Conservation (phyloP, 2,113 vertebrate species). For the Odontophorus gujanensis region DNA sequence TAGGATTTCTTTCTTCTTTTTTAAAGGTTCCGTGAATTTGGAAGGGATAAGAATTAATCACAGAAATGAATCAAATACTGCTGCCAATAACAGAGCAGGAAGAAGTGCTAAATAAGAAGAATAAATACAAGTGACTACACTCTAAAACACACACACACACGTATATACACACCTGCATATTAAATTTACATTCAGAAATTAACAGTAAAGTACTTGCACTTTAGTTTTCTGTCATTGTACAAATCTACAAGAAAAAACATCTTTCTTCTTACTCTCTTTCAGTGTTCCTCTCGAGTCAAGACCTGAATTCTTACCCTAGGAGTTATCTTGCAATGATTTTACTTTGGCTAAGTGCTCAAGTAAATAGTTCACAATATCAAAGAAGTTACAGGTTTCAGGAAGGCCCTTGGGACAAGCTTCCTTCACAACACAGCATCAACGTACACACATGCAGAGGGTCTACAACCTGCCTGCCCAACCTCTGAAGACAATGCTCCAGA, state of each 20-base stretch:
- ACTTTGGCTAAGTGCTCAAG: accelerated
- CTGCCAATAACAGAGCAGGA: conserved; percentile 18
- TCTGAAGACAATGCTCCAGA: not conserved
- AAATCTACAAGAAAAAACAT: not conserved
- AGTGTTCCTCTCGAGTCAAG: not conserved
- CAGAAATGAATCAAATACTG: conserved; percentile 40
- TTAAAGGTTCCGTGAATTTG: conserved; percentile 24
- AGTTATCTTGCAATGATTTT: not conserved
- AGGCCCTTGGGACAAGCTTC: not conserved
- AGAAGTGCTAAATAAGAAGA: conserved; percentile 16
- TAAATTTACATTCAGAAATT: not conserved
- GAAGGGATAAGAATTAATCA: conserved; percentile 56
- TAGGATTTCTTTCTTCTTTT: conserved; percentile 54
- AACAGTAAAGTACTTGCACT: not conserved
- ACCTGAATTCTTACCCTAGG: not conserved
- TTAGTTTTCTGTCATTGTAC: too few species aligned
- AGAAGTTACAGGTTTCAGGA: accelerated
- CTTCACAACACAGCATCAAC: not conserved
- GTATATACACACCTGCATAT: not conserved
- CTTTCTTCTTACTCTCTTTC: not conserved
- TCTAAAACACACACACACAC: not conserved
- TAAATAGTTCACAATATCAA: not conserved
- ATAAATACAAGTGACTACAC: not conserved
- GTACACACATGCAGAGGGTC: accelerated
- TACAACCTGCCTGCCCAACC: not conserved